Conservation (phyloP, 2,797 vertebrate species). For the Manis crassicaudata region DNA sequence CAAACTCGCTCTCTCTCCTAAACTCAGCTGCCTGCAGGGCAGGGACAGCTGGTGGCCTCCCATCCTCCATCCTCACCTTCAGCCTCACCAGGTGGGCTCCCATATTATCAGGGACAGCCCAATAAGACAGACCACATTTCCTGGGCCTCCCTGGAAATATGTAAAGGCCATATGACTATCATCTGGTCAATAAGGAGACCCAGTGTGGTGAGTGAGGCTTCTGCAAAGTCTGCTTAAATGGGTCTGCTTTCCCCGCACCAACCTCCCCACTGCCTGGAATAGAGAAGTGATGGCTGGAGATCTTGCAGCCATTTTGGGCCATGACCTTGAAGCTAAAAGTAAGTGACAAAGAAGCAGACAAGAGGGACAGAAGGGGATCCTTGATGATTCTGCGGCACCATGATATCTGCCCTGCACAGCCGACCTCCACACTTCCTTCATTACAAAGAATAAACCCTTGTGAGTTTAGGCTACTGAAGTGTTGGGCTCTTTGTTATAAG, state of each 20-base stretch:
- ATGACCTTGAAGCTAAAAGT: background rate
- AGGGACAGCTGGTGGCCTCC: background rate
- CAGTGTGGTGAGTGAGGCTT: background rate
- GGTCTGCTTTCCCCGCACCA: background rate
- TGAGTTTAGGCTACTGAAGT: background rate
- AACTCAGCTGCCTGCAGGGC: background rate
- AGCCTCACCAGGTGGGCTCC: background rate
- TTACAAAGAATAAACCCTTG: background rate
- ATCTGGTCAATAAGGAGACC: background rate
- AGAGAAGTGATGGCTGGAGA: background rate
- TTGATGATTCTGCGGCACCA: rapidly evolving
- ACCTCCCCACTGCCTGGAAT: background rate
- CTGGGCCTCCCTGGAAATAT: background rate
- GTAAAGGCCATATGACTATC: background rate
- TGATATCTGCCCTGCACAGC: background rate
- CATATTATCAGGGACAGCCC: background rate
- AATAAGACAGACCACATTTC: rapidly evolving
- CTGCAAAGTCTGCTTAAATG: background rate
- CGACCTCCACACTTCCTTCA: too few relatives aligned
- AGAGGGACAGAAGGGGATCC: background rate
- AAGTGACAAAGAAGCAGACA: background rate
- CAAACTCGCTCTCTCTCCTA: too few relatives aligned
- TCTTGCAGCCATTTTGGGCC: background rate
- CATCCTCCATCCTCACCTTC: background rate
- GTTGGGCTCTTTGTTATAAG: background rate